Conservation (phyloP, 2,888 invertebrate genomes). For the Caradrina clavipalpis region DNA sequence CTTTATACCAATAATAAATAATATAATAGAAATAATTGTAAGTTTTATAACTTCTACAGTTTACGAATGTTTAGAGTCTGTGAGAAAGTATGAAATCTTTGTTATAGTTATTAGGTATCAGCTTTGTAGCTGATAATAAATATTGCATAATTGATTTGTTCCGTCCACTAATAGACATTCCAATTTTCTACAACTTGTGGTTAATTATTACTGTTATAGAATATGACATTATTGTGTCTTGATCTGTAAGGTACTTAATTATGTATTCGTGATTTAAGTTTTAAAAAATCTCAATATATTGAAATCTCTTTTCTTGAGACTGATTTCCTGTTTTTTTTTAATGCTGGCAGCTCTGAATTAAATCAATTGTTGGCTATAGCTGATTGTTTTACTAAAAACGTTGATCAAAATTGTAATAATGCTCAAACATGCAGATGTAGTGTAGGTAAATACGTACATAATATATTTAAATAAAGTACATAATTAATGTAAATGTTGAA, state of each 20-base stretch:
- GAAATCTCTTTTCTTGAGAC: background rate
- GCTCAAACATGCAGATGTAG: too few relatives aligned
- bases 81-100: slow-evolving; percentile 2
- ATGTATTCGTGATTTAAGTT: background rate
- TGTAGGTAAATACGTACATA: background rate
- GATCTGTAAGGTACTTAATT: background rate
- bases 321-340: background rate
- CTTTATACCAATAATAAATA: slow-evolving; percentile 4
- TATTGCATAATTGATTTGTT: slow-evolving; percentile 13
- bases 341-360: background rate
- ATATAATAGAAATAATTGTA: slow-evolving; percentile 1
- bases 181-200: slow-evolving; percentile 10
- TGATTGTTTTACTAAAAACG: background rate
- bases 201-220: slow-evolving; percentile 7
- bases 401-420: background rate
- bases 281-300: slow-evolving; percentile 1
- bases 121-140: slow-evolving; percentile 8
- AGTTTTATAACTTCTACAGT: background rate
- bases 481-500: slow-evolving; percentile 24
- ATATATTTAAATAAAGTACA: too few relatives aligned
- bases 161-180: slow-evolving; percentile 29
- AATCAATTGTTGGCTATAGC: background rate
- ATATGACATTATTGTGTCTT: slow-evolving; percentile 10
- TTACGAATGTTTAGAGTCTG: background rate
- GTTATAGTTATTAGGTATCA: background rate